Conservation (phyloP, 2,888 invertebrate genomes). For the Watsonalla binaria region DNA sequence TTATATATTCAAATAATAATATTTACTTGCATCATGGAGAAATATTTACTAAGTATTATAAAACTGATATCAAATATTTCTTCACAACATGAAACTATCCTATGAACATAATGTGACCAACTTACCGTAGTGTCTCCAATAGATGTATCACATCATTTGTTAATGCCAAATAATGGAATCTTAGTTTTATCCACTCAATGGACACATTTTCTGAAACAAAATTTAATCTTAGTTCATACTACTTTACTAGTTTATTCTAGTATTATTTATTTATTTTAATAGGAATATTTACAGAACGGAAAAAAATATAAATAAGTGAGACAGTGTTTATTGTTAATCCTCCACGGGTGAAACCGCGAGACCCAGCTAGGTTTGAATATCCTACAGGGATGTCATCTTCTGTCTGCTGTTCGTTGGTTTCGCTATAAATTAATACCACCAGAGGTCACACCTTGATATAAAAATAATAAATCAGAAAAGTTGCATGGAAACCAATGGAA, state of each 20-base stretch:
- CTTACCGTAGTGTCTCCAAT: constrained; percentile 81
- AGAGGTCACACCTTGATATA: too few species aligned
- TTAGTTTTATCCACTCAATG: constrained; percentile 86
- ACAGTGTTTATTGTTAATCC: too few species aligned
- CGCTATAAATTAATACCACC: too few species aligned
- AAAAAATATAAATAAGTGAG: too few species aligned
- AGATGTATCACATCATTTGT: constrained; percentile 83
- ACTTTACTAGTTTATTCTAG: neutral
- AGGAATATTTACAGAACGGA: too few species aligned
- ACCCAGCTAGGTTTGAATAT: too few species aligned
- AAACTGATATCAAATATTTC: constrained; percentile 54
- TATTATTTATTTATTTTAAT: too few species aligned
- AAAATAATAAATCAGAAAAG: constrained; percentile 1
- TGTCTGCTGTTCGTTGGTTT: too few species aligned
- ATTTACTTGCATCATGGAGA: constrained; percentile 60
- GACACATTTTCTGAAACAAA: constrained; percentile 82
- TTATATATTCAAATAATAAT: constrained; percentile 25
- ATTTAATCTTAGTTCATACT: constrained; percentile 11
- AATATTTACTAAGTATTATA: constrained; percentile 44
- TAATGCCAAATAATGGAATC: constrained; percentile 86
- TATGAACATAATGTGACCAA: constrained; percentile 32
- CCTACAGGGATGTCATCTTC: too few species aligned
- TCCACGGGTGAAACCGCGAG: too few species aligned
- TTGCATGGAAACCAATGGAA: neutral
- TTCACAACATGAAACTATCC: constrained; percentile 55